Conservation (phyloP, 2,113 vertebrate species). For the Lagopus leucura region DNA sequence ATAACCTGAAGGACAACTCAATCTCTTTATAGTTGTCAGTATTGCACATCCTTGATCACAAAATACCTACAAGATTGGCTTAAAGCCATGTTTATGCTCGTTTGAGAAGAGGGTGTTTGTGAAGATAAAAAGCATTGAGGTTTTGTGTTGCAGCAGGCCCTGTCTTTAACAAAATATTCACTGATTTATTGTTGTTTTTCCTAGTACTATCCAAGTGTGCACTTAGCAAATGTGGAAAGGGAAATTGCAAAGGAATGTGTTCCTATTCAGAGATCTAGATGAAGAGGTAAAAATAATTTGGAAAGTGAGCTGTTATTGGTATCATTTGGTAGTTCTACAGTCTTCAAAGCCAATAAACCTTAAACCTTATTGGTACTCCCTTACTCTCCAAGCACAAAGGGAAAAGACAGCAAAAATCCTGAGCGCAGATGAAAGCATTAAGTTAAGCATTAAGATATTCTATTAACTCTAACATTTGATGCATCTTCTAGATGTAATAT, state of each 20-base stretch:
- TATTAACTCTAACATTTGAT: background rate
- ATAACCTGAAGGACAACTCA: background rate
- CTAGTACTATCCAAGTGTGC: background rate
- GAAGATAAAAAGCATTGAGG: background rate
- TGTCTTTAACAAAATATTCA: background rate
- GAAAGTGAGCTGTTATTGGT: background rate
- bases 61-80: background rate
- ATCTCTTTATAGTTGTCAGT: background rate
- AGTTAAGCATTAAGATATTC: background rate
- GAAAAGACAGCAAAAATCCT: background rate
- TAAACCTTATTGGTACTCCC: background rate
- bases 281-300: background rate
- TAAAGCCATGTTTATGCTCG: background rate
- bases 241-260: background rate
- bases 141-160: background rate
- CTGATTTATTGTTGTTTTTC: background rate
- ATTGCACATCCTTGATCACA: background rate
- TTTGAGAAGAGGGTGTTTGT: background rate
- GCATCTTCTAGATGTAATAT: background rate
- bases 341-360: background rate
- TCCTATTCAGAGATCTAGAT: background rate
- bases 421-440: background rate
- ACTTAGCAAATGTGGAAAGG: background rate
- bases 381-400: background rate
- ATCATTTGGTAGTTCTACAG: background rate